These are phyloP conservation scores for Philotrypesis tridentata DNA, from an alignment of 1,140 invertebrate genomes.

Conservation along the genomic window DNA sequence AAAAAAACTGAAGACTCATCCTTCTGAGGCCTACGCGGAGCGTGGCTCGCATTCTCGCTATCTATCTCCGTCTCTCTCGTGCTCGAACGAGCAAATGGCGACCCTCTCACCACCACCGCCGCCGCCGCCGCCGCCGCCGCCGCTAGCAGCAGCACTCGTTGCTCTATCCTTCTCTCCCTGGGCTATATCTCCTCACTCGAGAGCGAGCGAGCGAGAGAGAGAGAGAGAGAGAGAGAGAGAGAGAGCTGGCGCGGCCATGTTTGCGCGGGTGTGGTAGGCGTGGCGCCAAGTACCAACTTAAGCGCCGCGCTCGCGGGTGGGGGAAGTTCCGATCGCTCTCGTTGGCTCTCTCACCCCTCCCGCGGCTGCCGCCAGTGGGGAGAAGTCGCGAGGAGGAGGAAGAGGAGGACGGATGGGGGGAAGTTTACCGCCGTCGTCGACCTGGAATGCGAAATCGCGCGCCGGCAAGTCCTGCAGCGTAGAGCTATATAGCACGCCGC, in stretches of 20 bases:
- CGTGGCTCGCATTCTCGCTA: background rate
- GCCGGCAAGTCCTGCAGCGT: too few species aligned
- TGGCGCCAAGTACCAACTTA: constrained; percentile 54
- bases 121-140: background rate
- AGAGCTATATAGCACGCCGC: too few species aligned
- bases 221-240: too few species aligned
- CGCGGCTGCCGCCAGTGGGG: background rate
- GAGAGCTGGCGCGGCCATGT: constrained; percentile 70
- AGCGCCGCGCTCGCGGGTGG: constrained; percentile 24
- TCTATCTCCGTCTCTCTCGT: constrained; percentile 20
- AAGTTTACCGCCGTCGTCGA: constrained; percentile 14
- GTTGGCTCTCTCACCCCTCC: background rate
- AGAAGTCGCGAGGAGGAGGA: constrained; percentile 52
- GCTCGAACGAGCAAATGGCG: constrained; percentile 30
- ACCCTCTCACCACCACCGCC: background rate
- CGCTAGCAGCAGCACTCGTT: too few species aligned
- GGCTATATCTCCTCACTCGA: constrained; percentile 3
- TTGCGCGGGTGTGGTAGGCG: constrained; percentile 72
- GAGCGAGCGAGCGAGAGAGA: background rate
- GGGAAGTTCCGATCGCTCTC: constrained; percentile 22
- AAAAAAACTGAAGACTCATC: background rate
- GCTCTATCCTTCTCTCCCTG: background rate
- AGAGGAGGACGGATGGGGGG: constrained; percentile 25
- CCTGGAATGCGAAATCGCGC: constrained; percentile 45
- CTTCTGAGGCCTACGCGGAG: background rate